A percentile compares a stretch with the other conserved stretches of the same genome.
Evolutionary conservation across 2,888 invertebrate species (phyloP).

Genomic region (Amiota communis): DNA sequence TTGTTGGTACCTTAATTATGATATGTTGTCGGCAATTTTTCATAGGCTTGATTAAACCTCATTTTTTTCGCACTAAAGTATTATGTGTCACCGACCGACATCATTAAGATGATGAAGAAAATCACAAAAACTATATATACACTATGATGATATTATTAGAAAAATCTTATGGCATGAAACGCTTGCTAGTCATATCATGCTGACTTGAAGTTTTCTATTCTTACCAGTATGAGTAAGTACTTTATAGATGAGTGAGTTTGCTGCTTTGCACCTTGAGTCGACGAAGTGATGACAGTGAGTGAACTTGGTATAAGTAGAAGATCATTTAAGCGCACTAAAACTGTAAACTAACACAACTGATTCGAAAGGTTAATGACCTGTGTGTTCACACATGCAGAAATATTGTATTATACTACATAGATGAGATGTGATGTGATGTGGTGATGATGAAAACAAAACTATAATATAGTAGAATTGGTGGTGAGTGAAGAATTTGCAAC

Average conservation of each 20-base stretch:
- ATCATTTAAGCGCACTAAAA: neutral
- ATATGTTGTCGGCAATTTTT: conserved; percentile 11
- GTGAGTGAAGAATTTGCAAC: too few relatives aligned
- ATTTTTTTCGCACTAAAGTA: neutral
- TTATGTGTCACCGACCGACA: conserved; percentile 16
- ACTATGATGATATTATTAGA: neutral
- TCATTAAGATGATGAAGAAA: neutral
- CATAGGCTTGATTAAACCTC: neutral
- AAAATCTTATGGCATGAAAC: neutral
- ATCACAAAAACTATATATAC: neutral
- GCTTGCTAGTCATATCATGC: neutral
- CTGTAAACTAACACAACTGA: neutral
- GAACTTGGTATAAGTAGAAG: conserved; percentile 2
- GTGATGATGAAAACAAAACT: too few relatives aligned
- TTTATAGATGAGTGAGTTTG: conserved; percentile 11
- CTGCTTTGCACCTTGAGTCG: neutral
- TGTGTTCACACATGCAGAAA: conserved; percentile 11
- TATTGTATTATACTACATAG: too few relatives aligned
- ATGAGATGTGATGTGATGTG: too few relatives aligned
- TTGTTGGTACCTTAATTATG: conserved; percentile 9
- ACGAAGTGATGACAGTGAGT: neutral
- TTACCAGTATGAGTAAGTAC: too few relatives aligned
- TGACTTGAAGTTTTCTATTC: neutral
- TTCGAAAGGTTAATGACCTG: neutral
- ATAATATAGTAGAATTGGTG: too few relatives aligned